These are phyloP conservation scores for Chaitophorus viminalis DNA, from an alignment of 2,888 invertebrate genomes.

Conservation along the genomic window DNA sequence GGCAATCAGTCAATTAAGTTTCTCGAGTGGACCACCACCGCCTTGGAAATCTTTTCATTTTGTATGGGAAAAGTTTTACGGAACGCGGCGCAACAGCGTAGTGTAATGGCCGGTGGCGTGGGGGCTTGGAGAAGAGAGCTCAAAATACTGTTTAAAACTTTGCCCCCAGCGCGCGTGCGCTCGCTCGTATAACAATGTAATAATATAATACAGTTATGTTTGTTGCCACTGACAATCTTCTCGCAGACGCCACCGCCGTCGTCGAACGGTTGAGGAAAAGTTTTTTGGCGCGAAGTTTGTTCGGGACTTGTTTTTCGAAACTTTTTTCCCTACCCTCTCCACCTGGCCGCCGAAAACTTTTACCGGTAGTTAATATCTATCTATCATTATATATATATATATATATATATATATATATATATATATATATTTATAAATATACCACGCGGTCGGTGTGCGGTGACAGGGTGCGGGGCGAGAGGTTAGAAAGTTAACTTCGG, in stretches of 20 bases:
- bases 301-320: slow-evolving; percentile 52
- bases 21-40: not conserved
- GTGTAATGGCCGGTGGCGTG: not conserved
- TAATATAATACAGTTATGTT: slow-evolving; percentile 56
- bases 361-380: slow-evolving; percentile 57
- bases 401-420: no score
- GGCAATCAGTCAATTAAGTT: slow-evolving; percentile 29
- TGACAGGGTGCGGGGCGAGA: not conserved
- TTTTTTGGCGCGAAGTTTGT: slow-evolving; percentile 54
- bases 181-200: slow-evolving; percentile 49
- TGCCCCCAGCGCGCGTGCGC: slow-evolving; percentile 1
- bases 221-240: slow-evolving; percentile 57
- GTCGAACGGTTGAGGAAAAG: slow-evolving; percentile 46
- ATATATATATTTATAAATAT: no score
- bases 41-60: not conserved
- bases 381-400: not conserved
- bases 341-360: slow-evolving; percentile 24
- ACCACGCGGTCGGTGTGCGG: not conserved
- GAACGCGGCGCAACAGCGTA: not conserved
- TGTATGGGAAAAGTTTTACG: not conserved
- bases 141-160: slow-evolving; percentile 55
- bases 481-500: slow-evolving; percentile 55
- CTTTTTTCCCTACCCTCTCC: slow-evolving; percentile 20
- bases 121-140: not conserved
- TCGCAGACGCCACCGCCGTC: slow-evolving; percentile 33